Base-by-base conservation (phyloP, 2,113 vertebrate genomes). In the Spea multiplicata region DNA sequence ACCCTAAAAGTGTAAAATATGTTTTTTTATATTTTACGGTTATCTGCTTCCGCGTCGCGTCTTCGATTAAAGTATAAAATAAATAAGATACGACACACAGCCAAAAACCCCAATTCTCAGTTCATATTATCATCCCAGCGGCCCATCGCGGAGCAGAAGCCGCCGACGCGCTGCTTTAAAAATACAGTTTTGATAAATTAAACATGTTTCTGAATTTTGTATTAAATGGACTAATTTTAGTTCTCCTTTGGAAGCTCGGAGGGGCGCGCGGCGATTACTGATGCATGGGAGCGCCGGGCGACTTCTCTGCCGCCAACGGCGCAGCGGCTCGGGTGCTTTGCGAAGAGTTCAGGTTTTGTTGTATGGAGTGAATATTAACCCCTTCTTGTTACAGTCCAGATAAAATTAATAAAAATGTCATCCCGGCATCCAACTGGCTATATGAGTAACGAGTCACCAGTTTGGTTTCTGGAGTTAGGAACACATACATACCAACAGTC, bases 191-290 rank as follows among this genome's bases (percentile, higher is more conserved):
- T 47, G 10, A 68, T 68, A 46, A 68, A 68, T 68, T 68, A 68
- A 68, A 68, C 46, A 68, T 68, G 66, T 47, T 44, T 46, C 45
- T 48, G 66, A 68, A 68, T 68, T 68, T 68, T 68, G 61, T 6
- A 64, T 64, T 17, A 64, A 68, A 68, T 48, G 9, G 66, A 68
- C 8, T n/a, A 14, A 68, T 47, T 68, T 68, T 68, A 68, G 44
- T 68, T 46, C 66, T 45, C 13, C 66, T 68, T 68, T 68, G 48
- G 66, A 48, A 9, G 48, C 66, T 2, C 66, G 6, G 6, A 9
- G 8, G 12, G 14, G 66, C 66, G 5, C 30, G 61, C 66, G 45
- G 66, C 13, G 12, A 48, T 68, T 68, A 68, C 45, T 47, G 48
- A 68, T 68, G 66, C 45, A 68, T 48, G 66, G 30, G 4, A 13